Evolutionary conservation across 1,140 invertebrate species (phyloP).

Genomic region (Diachasma alloeum): DNA sequence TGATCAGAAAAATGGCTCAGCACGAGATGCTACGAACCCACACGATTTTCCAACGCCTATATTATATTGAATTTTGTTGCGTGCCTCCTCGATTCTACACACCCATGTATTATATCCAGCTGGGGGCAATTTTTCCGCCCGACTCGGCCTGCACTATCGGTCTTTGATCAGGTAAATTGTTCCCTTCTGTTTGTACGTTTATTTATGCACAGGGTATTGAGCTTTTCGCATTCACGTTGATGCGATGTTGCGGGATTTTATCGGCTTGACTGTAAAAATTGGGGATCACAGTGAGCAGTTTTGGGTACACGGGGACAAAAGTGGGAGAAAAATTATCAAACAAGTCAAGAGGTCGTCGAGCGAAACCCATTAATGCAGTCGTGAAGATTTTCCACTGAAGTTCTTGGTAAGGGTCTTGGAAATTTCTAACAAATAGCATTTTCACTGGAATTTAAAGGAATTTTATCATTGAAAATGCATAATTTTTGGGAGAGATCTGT

Average conservation of each 20-base stretch:
- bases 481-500: too few relatives aligned
- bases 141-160: conserved; percentile 43
- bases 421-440: too few relatives aligned
- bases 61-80: conserved; percentile 50
- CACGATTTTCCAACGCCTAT: conserved; percentile 39
- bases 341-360: too few relatives aligned
- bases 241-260: not conserved
- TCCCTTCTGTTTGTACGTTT: conserved; percentile 15
- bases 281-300: not conserved
- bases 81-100: conserved; percentile 44
- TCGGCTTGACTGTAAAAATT: not conserved
- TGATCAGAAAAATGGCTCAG: conserved; percentile 27
- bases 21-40: conserved; percentile 46
- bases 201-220: not conserved
- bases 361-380: too few relatives aligned
- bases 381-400: too few relatives aligned
- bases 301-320: not conserved
- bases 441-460: too few relatives aligned
- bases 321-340: not conserved
- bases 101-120: conserved; percentile 49
- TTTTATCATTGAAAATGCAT: too few relatives aligned
- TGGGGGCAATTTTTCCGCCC: conserved; percentile 48
- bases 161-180: conserved; percentile 40
- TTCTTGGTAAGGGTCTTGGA: too few relatives aligned
- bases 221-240: not conserved